Evolutionary conservation across 2,888 invertebrate genomes (phyloP), one percentile per base, ranked within the genome.

Genomic region (Drosophila peninsularis): DNA sequence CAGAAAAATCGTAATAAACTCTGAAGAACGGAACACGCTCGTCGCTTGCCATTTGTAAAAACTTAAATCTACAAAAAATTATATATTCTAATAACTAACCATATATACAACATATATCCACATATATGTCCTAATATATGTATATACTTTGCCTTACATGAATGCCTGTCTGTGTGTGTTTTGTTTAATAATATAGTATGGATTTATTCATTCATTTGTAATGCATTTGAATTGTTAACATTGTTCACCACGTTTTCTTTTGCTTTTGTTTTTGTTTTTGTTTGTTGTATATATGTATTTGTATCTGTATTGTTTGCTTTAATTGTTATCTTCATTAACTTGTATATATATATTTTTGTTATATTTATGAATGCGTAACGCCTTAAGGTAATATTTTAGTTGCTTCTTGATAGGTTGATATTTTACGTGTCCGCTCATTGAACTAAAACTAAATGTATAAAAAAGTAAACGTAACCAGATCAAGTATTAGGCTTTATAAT

Each of bases 171-270:
- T 24, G 11, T 47, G 11, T 47, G 30, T 69, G 75, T 86, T 86
- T 69, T 63, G 62, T 42, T 72, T 73, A 69, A 71, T 67, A 69
- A 60, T 80, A 77, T 83, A 88, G 84, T 82, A 76, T 82, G 76
- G 63, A 71, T 71, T 80, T 76, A 69, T 68, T 68, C 76, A 65
- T 71, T 86, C 77, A 78, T 77, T 75, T 71, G 67, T 88, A 83
- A 87, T 85, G 84, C 89, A 75, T 72, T 83, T 79, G 76, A 89
- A 85, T 85, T 86, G 85, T 86, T 86, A 86, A 86, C 85, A 86
- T 89, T 89, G 87, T 86, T 86, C 85, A 84, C 89, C 89, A 81
- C 79, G 68, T 83, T 83, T 86, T 75, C 10, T 56, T 56, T 45
- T 24, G 2, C n/a, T 42, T 44, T 41, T 19, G 32, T 19, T 19